Evolutionary conservation across 2,888 invertebrate genomes (phyloP).

Genomic region (Drosophila silvestris): DNA sequence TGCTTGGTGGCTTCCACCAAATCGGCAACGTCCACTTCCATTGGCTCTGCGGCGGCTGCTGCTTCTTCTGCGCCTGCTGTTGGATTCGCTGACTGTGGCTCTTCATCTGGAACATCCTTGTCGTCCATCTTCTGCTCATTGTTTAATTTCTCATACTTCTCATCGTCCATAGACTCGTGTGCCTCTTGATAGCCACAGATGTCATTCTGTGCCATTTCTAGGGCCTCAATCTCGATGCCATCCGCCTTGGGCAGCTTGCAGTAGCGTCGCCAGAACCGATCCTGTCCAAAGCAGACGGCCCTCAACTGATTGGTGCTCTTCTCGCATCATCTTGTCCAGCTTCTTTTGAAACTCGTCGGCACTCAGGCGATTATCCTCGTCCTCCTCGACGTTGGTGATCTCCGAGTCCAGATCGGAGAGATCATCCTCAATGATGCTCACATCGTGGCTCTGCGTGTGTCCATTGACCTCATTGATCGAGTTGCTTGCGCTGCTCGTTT

Average conservation of each 20-base stretch:
- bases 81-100: neutral
- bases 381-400: no score
- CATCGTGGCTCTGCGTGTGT: slow-evolving; percentile 49
- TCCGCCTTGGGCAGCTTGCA: slow-evolving; percentile 97
- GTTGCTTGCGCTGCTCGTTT: slow-evolving; percentile 76
- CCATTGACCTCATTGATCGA: slow-evolving; percentile 83
- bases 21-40: slow-evolving; percentile 62
- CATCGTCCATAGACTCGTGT: slow-evolving; percentile 82
- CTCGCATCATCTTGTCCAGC: slow-evolving; percentile 68
- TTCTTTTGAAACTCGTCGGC: no score
- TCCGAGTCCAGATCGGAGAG: no score
- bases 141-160: slow-evolving; percentile 15
- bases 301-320: slow-evolving; percentile 93
- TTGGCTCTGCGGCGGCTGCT: slow-evolving; percentile 30
- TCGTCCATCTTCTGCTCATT: neutral
- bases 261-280: slow-evolving; percentile 95
- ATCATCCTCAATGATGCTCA: no score
- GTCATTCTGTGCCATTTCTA: slow-evolving; percentile 95
- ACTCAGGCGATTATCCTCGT: no score
- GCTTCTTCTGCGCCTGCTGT: neutral
- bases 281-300: slow-evolving; percentile 96
- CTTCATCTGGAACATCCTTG: neutral
- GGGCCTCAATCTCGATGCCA: slow-evolving; percentile 95
- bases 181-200: slow-evolving; percentile 87
- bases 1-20: slow-evolving; percentile 9